Percentiles rank a stretch among this genome's conserved stretches.
Conservation (phyloP, 2,113 vertebrate genomes). For the Stictonetta naevosa region DNA sequence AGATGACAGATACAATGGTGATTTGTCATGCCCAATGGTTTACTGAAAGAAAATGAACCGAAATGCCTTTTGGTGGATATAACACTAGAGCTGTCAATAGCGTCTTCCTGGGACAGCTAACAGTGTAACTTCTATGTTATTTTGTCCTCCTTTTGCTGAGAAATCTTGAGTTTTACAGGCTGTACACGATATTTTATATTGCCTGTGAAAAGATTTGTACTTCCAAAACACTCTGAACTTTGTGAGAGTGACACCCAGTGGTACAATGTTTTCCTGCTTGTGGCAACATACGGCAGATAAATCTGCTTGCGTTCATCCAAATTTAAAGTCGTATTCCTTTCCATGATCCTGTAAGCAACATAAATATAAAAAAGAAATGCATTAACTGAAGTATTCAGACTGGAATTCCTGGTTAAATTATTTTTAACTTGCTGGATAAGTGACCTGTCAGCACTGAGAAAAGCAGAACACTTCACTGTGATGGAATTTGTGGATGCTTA, state of each 20-base stretch:
- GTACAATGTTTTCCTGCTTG: not conserved
- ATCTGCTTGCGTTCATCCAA: fast-evolving
- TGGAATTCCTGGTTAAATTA: not conserved
- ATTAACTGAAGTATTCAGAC: not conserved
- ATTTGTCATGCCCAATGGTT: not conserved
- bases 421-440: not conserved
- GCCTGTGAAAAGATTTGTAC: not conserved
- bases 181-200: not conserved
- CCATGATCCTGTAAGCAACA: not conserved
- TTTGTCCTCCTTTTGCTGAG: not conserved
- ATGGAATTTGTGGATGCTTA: not conserved
- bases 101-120: not conserved
- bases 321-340: not conserved
- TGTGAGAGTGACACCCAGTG: slow-evolving; percentile 55
- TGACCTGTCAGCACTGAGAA: not conserved
- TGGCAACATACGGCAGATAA: not conserved
- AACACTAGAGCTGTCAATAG: not conserved
- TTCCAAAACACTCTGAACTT: not conserved
- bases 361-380: not conserved
- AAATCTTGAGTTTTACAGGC: not conserved
- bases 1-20: not conserved
- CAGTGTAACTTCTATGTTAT: not conserved
- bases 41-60: not conserved
- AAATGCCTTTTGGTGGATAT: fast-evolving
- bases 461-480: not conserved